Evolutionary conservation across 2,797 vertebrate genomes (phyloP).

Genomic region (Leuciscus waleckii): DNA sequence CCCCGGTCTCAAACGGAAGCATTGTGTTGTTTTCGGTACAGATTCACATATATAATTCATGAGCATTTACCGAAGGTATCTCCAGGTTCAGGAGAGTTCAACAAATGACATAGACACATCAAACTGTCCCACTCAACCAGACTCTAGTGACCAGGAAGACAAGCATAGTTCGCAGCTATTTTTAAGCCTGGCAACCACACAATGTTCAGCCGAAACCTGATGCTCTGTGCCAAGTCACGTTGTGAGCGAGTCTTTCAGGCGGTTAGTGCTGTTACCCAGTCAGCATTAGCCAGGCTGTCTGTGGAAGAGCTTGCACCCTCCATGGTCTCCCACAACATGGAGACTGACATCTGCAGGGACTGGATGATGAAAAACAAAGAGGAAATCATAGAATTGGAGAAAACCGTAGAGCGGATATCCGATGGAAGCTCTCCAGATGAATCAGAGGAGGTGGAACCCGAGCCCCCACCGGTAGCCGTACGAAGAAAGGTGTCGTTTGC

Average conservation of each 20-base stretch:
- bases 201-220: constrained; percentile 92
- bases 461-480: constrained; percentile 70
- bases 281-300: constrained; percentile 86
- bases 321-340: constrained; percentile 76
- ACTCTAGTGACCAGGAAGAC: constrained; percentile 56
- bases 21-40: not conserved
- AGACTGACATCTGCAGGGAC: constrained; percentile 66
- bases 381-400: constrained; percentile 44
- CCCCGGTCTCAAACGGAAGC: not conserved
- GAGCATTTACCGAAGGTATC: not conserved
- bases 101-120: constrained; percentile 18
- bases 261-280: constrained; percentile 70
- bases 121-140: not conserved
- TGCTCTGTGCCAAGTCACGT: constrained; percentile 88
- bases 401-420: constrained; percentile 72
- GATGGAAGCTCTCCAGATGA: constrained; percentile 77
- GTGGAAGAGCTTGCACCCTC: constrained; percentile 75
- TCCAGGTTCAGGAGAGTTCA: constrained; percentile 24
- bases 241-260: constrained; percentile 79
- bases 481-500: constrained; percentile 95
- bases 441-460: constrained; percentile 83
- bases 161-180: constrained; percentile 85
- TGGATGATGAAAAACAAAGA: constrained; percentile 45
- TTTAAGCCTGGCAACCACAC: constrained; percentile 87
- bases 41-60: not conserved